These are phyloP conservation scores for Astreopora myriophthalma DNA, from an alignment of 64 coral and sea anemone genomes.

Conservation along the genomic window DNA sequence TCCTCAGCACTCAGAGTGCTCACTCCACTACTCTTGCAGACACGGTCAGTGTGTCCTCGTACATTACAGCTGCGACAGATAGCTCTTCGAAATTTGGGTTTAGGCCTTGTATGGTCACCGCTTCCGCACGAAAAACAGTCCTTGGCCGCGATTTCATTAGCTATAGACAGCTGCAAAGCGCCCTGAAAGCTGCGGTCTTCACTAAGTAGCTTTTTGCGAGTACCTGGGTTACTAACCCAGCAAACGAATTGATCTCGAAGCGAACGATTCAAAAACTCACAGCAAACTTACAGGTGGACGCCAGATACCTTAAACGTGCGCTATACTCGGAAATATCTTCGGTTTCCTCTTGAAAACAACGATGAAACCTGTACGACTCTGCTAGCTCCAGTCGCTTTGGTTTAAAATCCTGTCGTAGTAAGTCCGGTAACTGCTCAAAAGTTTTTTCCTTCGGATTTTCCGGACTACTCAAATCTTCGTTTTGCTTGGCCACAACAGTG, in stretches of 20 bases:
- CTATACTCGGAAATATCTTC: slow-evolving; percentile 37
- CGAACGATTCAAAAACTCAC: slow-evolving; percentile 19
- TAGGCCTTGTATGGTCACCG: slow-evolving; percentile 45
- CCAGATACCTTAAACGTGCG: slow-evolving; percentile 56
- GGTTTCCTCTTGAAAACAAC: slow-evolving; percentile 66
- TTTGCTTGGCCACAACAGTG: background rate
- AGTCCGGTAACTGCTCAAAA: slow-evolving; percentile 30
- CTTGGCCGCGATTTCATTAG: slow-evolving; percentile 63
- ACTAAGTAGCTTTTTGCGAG: slow-evolving; percentile 55
- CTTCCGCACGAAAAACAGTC: slow-evolving; percentile 63
- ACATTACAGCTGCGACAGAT: slow-evolving; percentile 40
- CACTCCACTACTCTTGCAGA: slow-evolving; percentile 31
- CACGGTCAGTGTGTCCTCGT: slow-evolving; percentile 33
- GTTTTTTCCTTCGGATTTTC: slow-evolving; percentile 53
- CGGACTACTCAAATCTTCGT: slow-evolving; percentile 63
- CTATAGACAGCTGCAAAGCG: slow-evolving; percentile 40
- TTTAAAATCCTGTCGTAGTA: slow-evolving; percentile 56
- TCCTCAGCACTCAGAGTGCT: slow-evolving; percentile 12
- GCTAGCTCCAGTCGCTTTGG: slow-evolving; percentile 60
- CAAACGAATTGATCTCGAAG: slow-evolving; percentile 59
- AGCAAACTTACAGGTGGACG: slow-evolving; percentile 70
- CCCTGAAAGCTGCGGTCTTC: slow-evolving; percentile 55
- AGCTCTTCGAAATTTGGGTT: slow-evolving; percentile 49
- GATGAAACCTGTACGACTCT: slow-evolving; percentile 67
- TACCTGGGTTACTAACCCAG: slow-evolving; percentile 51